Evolutionary conservation across 2,888 invertebrate species (phyloP), one percentile per base, ranked within the genome.

Genomic region (Meghimatium bilineatum): DNA sequence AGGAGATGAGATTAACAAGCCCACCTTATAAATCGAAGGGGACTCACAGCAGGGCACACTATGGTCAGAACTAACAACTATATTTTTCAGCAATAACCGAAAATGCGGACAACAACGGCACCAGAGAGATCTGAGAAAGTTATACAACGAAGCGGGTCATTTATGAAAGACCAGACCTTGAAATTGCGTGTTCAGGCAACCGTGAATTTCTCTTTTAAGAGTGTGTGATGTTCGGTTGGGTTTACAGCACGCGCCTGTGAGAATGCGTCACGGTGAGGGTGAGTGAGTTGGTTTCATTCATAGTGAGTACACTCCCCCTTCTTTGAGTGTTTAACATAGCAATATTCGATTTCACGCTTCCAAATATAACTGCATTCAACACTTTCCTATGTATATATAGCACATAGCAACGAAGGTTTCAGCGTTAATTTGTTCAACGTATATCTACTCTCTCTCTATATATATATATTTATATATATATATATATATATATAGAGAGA

Each of bases 11-110:
- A n/a, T 1, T 29, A 44, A 8, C n/a, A 72, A 44, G 72, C 72
- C 72, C 72, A 72, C 44, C 72, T 72, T 44, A 44, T 72, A 72
- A n/a, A 72, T n/a, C n/a, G 44, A 1, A 72, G 44, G 44, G 8
- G 8, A n/a, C n/a, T 72, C 38, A 26, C 72, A 44, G 72, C 72
- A 29, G 72, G 44, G 44, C 44, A n/a, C 44, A n/a, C 44, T 29
- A 72, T 72, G 26, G 1, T 29, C 72, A 44, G n/a, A 38, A 44
- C 44, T 2, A 10, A 44, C n/a, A 26, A 44, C 72, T 29, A 29
- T n/a, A 72, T 44, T 29, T 72, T 26, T 1, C 72, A n/a, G 72
- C 72, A 5, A n/a, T 26, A 20, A 72, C 26, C 72, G 1, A 23
- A 32, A 29, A 6, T 20, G 20, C 74, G 23, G 20, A 74, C 52